Base-by-base conservation (phyloP, 2,797 vertebrate species). In the Astyanax mexicanus region DNA sequence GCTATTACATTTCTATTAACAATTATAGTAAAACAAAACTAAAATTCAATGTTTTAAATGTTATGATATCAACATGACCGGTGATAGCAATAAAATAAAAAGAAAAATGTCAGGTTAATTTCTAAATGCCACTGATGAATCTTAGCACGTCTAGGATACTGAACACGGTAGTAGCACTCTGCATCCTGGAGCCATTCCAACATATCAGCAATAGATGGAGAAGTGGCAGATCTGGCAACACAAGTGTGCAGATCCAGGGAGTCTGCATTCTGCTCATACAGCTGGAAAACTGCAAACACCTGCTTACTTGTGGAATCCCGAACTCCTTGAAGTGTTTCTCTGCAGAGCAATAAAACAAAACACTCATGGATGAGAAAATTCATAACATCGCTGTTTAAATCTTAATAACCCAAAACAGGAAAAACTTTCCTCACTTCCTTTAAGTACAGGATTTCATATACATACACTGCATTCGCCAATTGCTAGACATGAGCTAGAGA, bases 181-280 rank as follows among this genome's bases (percentile, higher is more conserved):
- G 95, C 91, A 17, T 98, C 94, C 79, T 95, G 95, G 78, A 98
- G 87, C 93, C 95, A 97, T 81, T 94, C 95, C 84, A 98, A 55
- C 92, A 95, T 95, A 51, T 98, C 96, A 0, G 94, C 91, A 78
- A 95, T 74, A 0, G 96, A 97, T 0, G 96, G 96, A 37, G 84
- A 79, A 13, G 72, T 37, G 6, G 82, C 83, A 0, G 92, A 94
- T 0, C 94, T 93, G 74, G 84, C 77, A 0, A 94, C 87, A 2
- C 86, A 77, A 0, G 25, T 62, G 1, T 54, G 37, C 0, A 94
- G 70, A 55, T 91, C 86, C 19, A 93, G 74, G 0, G n/a, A 35
- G 1, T 88, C 86, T 10, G 83, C 52, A 0, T 86, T 85, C 64
- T 92, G 90, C 77, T 95, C 90, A 3, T 94, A 95, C 49, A 93